Evolutionary conservation across 2,113 vertebrate genomes (phyloP), one percentile per base, ranked within the genome.

Genomic region (Corynorhinus townsendii): DNA sequence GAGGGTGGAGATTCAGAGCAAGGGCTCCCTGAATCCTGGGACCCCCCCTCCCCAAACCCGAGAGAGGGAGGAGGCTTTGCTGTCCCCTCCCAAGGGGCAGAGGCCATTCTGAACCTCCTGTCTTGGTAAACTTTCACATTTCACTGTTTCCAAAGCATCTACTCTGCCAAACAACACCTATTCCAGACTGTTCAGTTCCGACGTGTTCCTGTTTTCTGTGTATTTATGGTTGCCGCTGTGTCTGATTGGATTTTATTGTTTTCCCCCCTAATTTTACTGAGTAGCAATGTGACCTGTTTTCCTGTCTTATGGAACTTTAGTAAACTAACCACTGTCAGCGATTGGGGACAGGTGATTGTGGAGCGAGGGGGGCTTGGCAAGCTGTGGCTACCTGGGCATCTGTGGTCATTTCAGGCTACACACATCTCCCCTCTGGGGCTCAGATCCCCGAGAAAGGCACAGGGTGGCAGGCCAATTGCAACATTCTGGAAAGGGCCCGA

Each of bases 161-260:
- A 75, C 82, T 97, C 97, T 98, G 98, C 98, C 97, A 97, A 98
- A 98, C 97, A 86, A 66, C 95, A 97, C 84, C 85, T 75, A 35
- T 91, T 62, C 93, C 96, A 95, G 71, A 43, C 15, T 15, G 11
- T 85, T n/a, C 47, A 79, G 83, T 89, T 89, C 59, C 83, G 4
- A 54, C 5, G 4, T 59, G 80, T 93, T 95, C 97, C 94, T 97
- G 77, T 94, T 97, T 97, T 94, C 89, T 97, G 72, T 96, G 97
- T 98, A 71, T 97, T 96, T 97, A 86, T 96, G 97, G 96, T 97
- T 95, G 92, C 95, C 87, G 56, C 89, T 33, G 62, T 84, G 96
- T 96, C 86, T 73, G 66, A 71, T 24, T 59, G 22, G 52, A 66
- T 38, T 54, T 59, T 52, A 73, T 24, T 93, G 88, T 49, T 59